These are phyloP conservation scores for Diacarnus erythraeanus DNA, from an alignment of 37 sponge, comb jelly and placozoan species.

Conservation along the genomic window DNA sequence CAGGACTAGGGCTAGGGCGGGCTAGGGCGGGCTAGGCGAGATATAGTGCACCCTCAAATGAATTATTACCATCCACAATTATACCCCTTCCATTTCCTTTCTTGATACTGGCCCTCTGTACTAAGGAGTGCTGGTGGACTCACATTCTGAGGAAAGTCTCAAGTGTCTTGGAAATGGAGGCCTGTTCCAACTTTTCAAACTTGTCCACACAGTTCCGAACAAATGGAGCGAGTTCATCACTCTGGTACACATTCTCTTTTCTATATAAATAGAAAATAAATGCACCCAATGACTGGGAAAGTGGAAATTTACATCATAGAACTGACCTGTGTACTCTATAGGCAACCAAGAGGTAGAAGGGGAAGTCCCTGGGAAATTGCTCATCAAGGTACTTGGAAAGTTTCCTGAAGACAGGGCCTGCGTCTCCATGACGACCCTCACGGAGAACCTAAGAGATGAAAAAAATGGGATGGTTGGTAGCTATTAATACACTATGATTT, in stretches of 20 bases:
- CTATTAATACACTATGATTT: too few species aligned
- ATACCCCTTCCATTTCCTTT: too few species aligned
- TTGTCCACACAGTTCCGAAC: slow-evolving; percentile 17
- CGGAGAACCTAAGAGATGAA: not conserved
- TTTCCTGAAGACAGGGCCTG: slow-evolving; percentile 4
- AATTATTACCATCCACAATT: too few species aligned
- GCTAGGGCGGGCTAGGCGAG: too few species aligned
- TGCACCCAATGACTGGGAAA: not conserved
- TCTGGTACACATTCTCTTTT: slow-evolving; percentile 23
- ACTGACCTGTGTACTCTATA: slow-evolving; percentile 37
- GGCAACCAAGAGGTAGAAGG: slow-evolving; percentile 56
- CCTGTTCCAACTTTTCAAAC: slow-evolving; percentile 41
- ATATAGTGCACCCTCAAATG: too few species aligned
- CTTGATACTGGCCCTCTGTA: too few species aligned
- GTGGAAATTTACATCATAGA: too few species aligned
- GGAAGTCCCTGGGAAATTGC: slow-evolving; percentile 45
- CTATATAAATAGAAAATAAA: slow-evolving; percentile 11
- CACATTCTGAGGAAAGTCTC: slow-evolving; percentile 33
- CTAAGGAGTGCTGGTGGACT: not conserved
- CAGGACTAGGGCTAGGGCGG: too few species aligned
- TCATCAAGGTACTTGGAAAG: slow-evolving; percentile 26
- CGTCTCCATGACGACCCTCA: slow-evolving; percentile 12
- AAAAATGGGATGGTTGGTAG: too few species aligned
- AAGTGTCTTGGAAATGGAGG: slow-evolving; percentile 21
- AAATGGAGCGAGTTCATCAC: slow-evolving; percentile 39